Evolutionary conservation across 2,113 vertebrate genomes (phyloP).

Genomic region (Piaya cayana): DNA sequence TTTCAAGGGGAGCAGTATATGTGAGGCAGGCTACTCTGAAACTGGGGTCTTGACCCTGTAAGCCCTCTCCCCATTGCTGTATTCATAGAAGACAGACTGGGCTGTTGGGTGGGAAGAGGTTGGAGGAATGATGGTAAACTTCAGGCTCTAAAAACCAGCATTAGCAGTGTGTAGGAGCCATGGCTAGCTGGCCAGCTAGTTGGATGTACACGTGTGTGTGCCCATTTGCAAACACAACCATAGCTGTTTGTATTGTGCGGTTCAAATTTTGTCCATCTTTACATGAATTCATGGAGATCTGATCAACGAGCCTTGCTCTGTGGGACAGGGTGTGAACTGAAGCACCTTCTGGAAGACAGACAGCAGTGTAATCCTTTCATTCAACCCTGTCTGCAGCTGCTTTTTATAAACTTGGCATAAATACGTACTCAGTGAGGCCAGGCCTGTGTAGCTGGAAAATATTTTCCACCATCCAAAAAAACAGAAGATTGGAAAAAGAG

Average conservation of each 20-base stretch:
- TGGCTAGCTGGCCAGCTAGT: neutral
- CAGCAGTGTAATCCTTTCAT: constrained; percentile 83
- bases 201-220: neutral
- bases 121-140: neutral
- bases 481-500: constrained; percentile 74
- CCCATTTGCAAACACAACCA: neutral
- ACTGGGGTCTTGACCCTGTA: accelerated
- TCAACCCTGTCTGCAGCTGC: constrained; percentile 84
- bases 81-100: neutral
- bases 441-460: constrained; percentile 83
- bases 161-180: neutral
- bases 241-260: neutral
- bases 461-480: constrained; percentile 82
- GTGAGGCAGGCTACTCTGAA: neutral
- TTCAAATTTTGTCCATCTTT: neutral
- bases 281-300: neutral
- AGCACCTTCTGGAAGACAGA: constrained; percentile 82
- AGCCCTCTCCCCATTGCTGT: neutral
- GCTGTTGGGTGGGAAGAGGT: neutral
- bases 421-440: constrained; percentile 73
- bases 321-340: constrained; percentile 62
- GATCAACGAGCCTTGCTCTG: constrained; percentile 1
- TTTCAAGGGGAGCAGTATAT: neutral
- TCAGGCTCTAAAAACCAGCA: neutral
- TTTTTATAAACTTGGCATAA: constrained; percentile 81